These are phyloP conservation scores for Toxotes lorentzi DNA, from an alignment of 2,797 vertebrate genomes.

Conservation along the genomic window DNA sequence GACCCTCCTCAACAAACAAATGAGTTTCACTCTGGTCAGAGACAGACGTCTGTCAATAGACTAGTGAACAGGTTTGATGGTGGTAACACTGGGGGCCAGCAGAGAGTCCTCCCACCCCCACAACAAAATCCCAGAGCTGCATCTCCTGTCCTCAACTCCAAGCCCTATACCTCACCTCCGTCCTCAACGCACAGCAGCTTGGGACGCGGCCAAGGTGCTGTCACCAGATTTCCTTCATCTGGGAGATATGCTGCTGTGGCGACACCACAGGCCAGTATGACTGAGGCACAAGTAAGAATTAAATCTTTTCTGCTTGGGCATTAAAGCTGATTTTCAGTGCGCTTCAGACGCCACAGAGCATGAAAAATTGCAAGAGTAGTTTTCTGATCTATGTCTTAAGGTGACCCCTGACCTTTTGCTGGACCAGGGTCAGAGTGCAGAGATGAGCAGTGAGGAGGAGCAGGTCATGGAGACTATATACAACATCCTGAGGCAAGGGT, in stretches of 20 bases:
- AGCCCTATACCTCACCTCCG: conserved; percentile 68
- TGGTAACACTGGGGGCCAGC: conserved; percentile 56
- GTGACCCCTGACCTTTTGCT: conserved; percentile 95
- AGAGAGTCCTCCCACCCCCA: conserved; percentile 71
- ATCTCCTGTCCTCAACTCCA: conserved; percentile 59
- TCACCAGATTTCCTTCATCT: conserved; percentile 42
- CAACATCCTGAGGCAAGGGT: conserved; percentile 92
- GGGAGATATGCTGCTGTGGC: conserved; percentile 55
- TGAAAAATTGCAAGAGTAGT: conserved; percentile 69
- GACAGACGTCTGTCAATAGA: conserved; percentile 80
- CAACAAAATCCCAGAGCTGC: conserved; percentile 66
- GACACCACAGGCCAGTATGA: conserved; percentile 25
- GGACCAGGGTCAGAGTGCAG: conserved; percentile 90
- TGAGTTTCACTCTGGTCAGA: conserved; percentile 71
- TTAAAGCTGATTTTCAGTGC: conserved; percentile 19
- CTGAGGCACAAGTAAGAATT: conserved; percentile 80
- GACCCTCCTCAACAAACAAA: conserved; percentile 52
- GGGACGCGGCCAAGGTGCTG: conserved; percentile 57
- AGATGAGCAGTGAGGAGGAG: conserved; percentile 85
- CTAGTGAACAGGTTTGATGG: conserved; percentile 87
- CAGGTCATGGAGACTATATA: conserved; percentile 88
- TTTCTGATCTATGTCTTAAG: conserved; percentile 86
- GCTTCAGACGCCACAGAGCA: conserved; percentile 34
- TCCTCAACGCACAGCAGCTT: conserved; percentile 73
- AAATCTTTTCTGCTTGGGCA: neutral